phyloP scores from a whole-genome alignment of 2,113 vertebrate species.

The Bettongia penicillata region DNA sequence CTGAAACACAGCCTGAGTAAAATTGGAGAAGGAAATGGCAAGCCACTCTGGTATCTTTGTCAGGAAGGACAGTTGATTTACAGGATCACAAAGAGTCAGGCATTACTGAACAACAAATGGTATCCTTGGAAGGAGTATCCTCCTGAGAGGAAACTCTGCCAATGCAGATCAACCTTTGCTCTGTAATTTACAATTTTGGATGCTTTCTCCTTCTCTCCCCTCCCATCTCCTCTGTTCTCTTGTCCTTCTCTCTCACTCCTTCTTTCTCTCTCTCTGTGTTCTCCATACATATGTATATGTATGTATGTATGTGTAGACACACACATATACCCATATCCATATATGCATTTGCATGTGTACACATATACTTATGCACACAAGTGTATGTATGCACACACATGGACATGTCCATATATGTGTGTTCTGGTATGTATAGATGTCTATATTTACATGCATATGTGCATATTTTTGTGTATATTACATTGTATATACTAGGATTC shows the following conservation, averaged over 20 bases:
- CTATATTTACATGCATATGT: background rate
- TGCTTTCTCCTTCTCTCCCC: background rate
- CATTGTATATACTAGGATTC: background rate
- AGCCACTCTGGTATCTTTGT: background rate
- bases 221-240: background rate
- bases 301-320: too few species aligned
- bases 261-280: background rate
- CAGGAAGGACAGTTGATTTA: background rate
- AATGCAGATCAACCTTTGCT: background rate
- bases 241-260: background rate
- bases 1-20: background rate
- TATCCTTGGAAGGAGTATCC: background rate
- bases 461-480: background rate
- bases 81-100: background rate
- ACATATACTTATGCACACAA: background rate
- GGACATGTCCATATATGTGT: background rate
- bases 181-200: background rate
- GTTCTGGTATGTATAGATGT: too few species aligned
- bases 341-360: too few species aligned
- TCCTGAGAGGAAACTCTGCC: background rate
- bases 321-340: too few species aligned
- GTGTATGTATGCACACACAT: too few species aligned
- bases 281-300: too few species aligned
- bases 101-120: background rate
- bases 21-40: background rate